Evolutionary conservation across 2,113 vertebrate genomes (phyloP).

Genomic region (Lutjanus erythropterus): DNA sequence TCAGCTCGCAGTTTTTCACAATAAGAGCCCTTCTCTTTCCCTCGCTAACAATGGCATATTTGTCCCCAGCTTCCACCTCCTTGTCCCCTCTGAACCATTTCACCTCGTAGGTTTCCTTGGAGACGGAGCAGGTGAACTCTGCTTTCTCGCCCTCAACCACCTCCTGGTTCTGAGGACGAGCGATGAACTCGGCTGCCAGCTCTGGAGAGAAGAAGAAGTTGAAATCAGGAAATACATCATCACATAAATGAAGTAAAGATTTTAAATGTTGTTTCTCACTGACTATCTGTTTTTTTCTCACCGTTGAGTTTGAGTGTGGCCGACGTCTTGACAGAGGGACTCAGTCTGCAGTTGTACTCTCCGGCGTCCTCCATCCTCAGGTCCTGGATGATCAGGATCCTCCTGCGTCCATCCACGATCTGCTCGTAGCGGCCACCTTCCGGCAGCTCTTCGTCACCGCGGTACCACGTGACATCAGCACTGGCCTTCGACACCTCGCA

Average conservation of each 20-base stretch:
- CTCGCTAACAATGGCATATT: conserved; percentile 91
- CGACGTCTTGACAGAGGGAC: conserved; percentile 86
- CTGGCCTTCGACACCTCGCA: conserved; percentile 96
- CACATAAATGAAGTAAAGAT: background rate
- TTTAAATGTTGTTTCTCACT: too few relatives aligned
- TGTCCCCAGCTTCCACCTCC: conserved; percentile 89
- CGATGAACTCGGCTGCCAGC: conserved; percentile 96
- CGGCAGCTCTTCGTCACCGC: conserved; percentile 92
- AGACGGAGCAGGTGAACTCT: conserved; percentile 94
- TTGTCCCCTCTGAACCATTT: conserved; percentile 91
- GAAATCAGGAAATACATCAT: background rate
- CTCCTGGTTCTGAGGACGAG: conserved; percentile 93
- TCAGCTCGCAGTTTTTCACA: conserved; percentile 88
- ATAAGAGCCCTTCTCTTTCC: conserved; percentile 92
- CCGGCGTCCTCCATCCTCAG: conserved; percentile 90
- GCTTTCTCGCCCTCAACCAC: conserved; percentile 96
- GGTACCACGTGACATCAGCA: conserved; percentile 94
- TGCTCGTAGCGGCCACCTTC: conserved; percentile 96
- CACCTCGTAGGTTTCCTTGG: conserved; percentile 93
- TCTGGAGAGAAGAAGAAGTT: conserved; percentile 80
- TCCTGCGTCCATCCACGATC: conserved; percentile 89
- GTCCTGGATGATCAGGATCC: conserved; percentile 92
- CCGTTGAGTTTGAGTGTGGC: conserved; percentile 92
- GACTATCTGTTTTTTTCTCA: conserved; percentile 77
- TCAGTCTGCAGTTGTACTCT: conserved; percentile 92